Conservation (phyloP, 2,888 invertebrate species). For the Plusia festucae region DNA sequence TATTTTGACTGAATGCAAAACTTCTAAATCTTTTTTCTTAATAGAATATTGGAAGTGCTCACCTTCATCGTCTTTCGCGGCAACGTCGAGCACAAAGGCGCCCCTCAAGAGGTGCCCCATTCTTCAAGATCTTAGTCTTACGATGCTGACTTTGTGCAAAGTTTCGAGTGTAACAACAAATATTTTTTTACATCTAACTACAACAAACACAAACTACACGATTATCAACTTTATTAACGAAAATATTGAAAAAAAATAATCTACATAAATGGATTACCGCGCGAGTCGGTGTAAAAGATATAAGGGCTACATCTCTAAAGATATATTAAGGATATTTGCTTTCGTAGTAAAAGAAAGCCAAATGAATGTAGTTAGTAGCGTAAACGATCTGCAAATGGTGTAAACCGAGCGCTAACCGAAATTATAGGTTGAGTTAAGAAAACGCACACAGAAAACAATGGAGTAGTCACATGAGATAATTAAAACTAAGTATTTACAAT, state of each 20-base stretch:
- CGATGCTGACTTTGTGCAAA: constrained; percentile 84
- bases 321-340: constrained; percentile 66
- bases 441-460: constrained; percentile 67
- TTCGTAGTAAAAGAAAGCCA: constrained; percentile 71
- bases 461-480: constrained; percentile 64
- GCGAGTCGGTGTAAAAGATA: constrained; percentile 78
- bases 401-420: constrained; percentile 81
- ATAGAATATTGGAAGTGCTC: constrained; percentile 39
- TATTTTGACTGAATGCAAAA: too few relatives aligned
- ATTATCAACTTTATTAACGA: constrained; percentile 61
- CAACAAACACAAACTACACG: constrained; percentile 59
- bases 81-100: constrained; percentile 78
- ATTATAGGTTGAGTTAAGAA: constrained; percentile 79
- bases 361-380: constrained; percentile 78
- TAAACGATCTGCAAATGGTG: constrained; percentile 79
- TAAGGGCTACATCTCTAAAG: constrained; percentile 86
- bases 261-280: constrained; percentile 74
- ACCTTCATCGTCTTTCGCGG: constrained; percentile 80
- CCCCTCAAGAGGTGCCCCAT: constrained; percentile 85
- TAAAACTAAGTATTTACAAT: background rate
- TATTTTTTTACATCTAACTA: constrained; percentile 62
- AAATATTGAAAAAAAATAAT: constrained; percentile 48
- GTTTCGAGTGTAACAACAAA: constrained; percentile 67
- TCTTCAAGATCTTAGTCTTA: constrained; percentile 62
- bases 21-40: background rate